Conservation (phyloP, 2,797 vertebrate species). For the Lepilemur ruficaudatus region DNA sequence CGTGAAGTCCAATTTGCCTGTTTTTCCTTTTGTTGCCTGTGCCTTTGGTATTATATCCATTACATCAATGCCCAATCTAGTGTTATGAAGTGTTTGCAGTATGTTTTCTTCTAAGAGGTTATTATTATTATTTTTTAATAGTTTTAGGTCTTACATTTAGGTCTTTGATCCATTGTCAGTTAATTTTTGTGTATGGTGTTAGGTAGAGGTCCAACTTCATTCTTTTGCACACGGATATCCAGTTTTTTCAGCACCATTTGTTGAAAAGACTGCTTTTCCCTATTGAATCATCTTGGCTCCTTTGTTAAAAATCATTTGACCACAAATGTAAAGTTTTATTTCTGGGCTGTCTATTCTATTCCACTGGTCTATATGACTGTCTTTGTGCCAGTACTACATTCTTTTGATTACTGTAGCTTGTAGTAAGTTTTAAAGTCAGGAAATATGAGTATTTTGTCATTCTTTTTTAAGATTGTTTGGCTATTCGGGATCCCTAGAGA, state of each 20-base stretch:
- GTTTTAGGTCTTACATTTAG: background rate
- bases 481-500: background rate
- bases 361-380: background rate
- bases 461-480: background rate
- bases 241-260: background rate
- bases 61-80: background rate
- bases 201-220: background rate
- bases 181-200: background rate
- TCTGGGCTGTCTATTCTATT: background rate
- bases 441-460: background rate
- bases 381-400: background rate
- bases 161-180: background rate
- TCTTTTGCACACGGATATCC: background rate
- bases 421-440: background rate
- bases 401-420: background rate
- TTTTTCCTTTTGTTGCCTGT: background rate
- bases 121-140: background rate
- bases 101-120: background rate
- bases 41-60: background rate
- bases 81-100: background rate
- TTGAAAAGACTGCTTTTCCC: background rate
- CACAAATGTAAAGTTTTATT: background rate
- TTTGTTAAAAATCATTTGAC: background rate
- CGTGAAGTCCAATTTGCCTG: background rate
- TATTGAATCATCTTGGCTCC: background rate